Evolutionary conservation across 1,140 invertebrate genomes (phyloP), one percentile per base, ranked within the genome.

Genomic region (Vollenhovia emeryi): DNA sequence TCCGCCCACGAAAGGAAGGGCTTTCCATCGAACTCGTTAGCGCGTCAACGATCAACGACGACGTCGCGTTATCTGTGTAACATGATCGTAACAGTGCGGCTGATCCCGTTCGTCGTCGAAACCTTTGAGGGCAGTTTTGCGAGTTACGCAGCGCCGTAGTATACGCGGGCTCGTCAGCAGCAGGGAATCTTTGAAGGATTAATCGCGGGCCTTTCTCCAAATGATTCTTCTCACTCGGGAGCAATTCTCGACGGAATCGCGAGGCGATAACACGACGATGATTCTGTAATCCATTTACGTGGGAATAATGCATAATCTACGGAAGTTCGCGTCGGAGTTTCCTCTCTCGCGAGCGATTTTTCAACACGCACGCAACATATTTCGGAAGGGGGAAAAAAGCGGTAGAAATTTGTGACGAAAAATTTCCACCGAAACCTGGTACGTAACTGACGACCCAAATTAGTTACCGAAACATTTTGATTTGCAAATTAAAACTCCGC

Each of bases 21-120:
- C 66, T 82, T 80, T 33, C 78, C n/a, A 55, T 74, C 66, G 78
- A 73, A 82, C 48, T 82, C 66, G 68, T 82, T 82, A 82, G 50
- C 24, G 40, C 68, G 33, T 36, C 33, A 57, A 27, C 40, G 40
- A 64, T 50, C 30, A 73, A 52, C 27, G 30, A 30, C 15, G 66
- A 71, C 33, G 21, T 82, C 21, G 68, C 33, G 21, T 74, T 71
- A 71, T 73, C 48, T 82, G 33, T 59, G 40, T 74, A 74, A 55
- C 74, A 50, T 13, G 78, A 79, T 40, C 33, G 33, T 33, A 66
- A 74, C 68, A 59, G 40, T 55, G 52, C 24, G 21, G 18, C 24
- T 55, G 18, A 57, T 74, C 24, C 15, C 15, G 60, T 36, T 45
- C 55, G 18, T 76, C 24, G n/a, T 15, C 11, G 43, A 43, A 33